Base-by-base conservation (phyloP, 2,888 invertebrate genomes). In the Leptopilina myrica region DNA sequence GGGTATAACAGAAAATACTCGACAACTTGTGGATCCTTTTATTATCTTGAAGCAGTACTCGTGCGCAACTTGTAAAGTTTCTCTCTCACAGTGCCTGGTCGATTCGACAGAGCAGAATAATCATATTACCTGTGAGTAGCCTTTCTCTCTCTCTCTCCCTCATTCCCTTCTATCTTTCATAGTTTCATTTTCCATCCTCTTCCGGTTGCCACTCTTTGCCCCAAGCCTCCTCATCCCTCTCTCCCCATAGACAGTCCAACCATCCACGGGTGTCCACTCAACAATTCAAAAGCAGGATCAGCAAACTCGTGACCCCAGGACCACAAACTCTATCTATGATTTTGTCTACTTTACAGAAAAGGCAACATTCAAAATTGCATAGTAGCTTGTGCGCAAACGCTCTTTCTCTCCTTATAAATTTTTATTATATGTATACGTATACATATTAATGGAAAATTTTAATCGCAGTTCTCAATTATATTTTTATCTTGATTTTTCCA, bases 21-120 rank as follows among this genome's bases (percentile, higher is more conserved):
- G 86, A 88, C 89, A 89, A 89, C 89, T 89, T 89, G 89, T 89
- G 88, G 88, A 88, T 88, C 88, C 89, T 89, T 89, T 89, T 89
- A 89, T 89, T 88, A 89, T 89, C 88, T 86, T 86, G 80, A 83
- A 89, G 89, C 88, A 86, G 88, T 87, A 84, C 87, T 87, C 85
- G 84, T 83, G 84, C 83, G 85, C 84, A 88, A 89, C 87, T 89
- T 87, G 78, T 82, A 85, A 89, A 89, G 88, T 88, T 88, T 87
- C 85, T 85, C 85, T 86, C 84, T 79, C 69, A 80, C 83, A 86
- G 85, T 11, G 49, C 49, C 86, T 84, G 85, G 82, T 84, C 85
- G 85, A 88, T 88, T 84, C 86, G 85, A 80, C 84, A 85, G 85
- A 86, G 86, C 80, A 84, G 80, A 86, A 86, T 86, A 87, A 87